Percentiles rank a stretch among this genome's conserved stretches.
Evolutionary conservation across 2,888 invertebrate species (phyloP).

Genomic region (Acleris literana): DNA sequence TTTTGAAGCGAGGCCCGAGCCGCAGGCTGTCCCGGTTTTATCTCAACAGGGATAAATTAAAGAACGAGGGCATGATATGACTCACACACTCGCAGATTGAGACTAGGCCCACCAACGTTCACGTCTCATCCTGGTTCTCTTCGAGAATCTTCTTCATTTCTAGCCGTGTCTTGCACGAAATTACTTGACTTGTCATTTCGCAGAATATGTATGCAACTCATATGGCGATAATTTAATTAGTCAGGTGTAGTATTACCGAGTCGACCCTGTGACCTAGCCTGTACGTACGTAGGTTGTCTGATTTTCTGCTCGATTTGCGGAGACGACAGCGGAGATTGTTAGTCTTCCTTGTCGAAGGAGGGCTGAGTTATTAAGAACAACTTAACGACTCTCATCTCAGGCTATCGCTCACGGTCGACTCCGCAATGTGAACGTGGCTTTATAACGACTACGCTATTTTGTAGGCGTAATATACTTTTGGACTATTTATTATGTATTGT

Average conservation of each 20-base stretch:
- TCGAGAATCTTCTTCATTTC: constrained; percentile 68
- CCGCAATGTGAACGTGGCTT: constrained; percentile 42
- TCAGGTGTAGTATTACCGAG: constrained; percentile 32
- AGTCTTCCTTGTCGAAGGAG: background rate
- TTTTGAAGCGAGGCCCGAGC: no score
- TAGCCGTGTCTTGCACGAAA: constrained; percentile 71
- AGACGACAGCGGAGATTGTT: constrained; percentile 1
- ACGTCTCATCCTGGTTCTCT: constrained; percentile 52
- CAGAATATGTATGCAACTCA: constrained; percentile 74
- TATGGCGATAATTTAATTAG: constrained; percentile 72
- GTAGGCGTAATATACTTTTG: constrained; percentile 85
- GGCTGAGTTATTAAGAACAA: background rate
- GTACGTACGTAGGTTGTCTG: background rate
- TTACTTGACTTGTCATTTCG: constrained; percentile 74
- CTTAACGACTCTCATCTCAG: background rate
- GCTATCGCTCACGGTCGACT: constrained; percentile 28
- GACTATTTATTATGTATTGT: constrained; percentile 84
- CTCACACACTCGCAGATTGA: constrained; percentile 15
- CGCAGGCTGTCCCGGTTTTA: background rate
- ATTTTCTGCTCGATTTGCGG: background rate
- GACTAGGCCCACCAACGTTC: constrained; percentile 29
- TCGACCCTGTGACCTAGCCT: constrained; percentile 24
- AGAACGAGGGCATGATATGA: constrained; percentile 2
- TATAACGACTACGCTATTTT: constrained; percentile 83
- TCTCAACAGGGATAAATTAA: background rate